Conservation (phyloP, 2,888 invertebrate genomes). For the Rhabditoides inermis region DNA sequence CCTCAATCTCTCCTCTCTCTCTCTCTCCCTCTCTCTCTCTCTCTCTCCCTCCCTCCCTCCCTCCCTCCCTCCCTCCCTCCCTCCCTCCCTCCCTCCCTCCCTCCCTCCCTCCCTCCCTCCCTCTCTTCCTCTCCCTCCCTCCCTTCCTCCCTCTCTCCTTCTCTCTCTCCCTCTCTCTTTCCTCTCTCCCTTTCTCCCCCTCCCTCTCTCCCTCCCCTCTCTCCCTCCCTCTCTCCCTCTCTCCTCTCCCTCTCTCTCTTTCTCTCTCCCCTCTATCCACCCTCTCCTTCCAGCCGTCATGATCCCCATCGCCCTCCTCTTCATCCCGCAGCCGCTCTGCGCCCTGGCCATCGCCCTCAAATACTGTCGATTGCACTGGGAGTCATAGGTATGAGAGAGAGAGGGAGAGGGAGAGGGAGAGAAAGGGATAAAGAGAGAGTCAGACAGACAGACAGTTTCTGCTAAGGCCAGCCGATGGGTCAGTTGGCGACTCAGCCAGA, state of each 20-base stretch:
- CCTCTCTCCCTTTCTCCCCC: slow-evolving; percentile 39
- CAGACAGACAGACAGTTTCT: no score
- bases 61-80: slow-evolving; percentile 5
- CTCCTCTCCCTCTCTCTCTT: slow-evolving; percentile 27
- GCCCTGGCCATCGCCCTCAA: slow-evolving; percentile 31
- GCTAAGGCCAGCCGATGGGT: no score
- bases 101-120: slow-evolving; percentile 41
- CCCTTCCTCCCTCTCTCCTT: neutral
- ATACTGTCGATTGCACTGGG: no score
- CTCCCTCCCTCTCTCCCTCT: slow-evolving; percentile 41
- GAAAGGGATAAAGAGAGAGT: no score
- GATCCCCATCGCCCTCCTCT: slow-evolving; percentile 37
- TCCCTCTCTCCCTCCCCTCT: slow-evolving; percentile 35
- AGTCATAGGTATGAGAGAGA: slow-evolving; percentile 21
- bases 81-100: slow-evolving; percentile 38
- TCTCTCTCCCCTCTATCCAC: no score
- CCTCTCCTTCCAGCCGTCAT: slow-evolving; percentile 27
- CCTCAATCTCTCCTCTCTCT: no score
- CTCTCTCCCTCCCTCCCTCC: no score
- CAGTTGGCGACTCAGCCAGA: no score
- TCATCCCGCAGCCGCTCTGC: slow-evolving; percentile 44
- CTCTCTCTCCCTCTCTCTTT: neutral
- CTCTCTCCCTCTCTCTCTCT: no score
- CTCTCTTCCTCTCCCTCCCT: slow-evolving; percentile 37
- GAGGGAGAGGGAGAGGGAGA: no score